A percentile compares a stretch with the other conserved stretches of the same genome.
Conservation (phyloP, 2,113 vertebrate genomes). For the Ammodytes dubius region DNA sequence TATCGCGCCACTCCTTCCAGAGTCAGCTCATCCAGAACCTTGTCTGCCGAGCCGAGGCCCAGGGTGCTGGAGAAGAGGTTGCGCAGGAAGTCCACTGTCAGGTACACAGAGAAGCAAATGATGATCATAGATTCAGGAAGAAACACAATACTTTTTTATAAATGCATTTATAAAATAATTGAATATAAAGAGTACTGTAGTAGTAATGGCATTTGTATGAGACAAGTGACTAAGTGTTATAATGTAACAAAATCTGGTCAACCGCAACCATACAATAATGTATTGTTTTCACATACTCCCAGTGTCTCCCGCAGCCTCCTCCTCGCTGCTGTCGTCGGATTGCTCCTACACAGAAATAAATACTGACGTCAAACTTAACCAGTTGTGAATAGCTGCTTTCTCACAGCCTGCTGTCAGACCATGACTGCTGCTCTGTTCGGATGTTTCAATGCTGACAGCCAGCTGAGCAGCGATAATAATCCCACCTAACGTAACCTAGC, state of each 20-base stretch:
- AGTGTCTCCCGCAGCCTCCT: slow-evolving; percentile 82
- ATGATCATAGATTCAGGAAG: neutral
- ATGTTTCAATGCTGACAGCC: neutral
- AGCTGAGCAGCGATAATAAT: neutral
- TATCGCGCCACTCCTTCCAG: slow-evolving; percentile 88
- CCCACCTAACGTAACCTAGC: neutral
- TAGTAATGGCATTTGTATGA: neutral
- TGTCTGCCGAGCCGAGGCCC: slow-evolving; percentile 87
- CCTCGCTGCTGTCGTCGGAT: slow-evolving; percentile 85
- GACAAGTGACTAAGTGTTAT: too few relatives aligned
- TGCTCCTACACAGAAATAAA: slow-evolving; percentile 66
- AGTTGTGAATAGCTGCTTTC: neutral
- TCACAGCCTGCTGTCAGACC: neutral
- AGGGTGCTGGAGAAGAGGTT: slow-evolving; percentile 89
- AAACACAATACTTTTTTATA: neutral
- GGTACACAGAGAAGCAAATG: neutral
- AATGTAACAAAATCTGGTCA: neutral
- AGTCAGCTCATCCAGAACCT: slow-evolving; percentile 90
- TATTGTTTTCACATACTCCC: slow-evolving; percentile 83
- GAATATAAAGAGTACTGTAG: neutral
- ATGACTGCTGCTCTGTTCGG: neutral
- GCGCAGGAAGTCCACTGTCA: slow-evolving; percentile 92
- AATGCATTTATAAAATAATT: neutral
- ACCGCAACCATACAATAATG: neutral
- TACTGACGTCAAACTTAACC: neutral